phyloP scores from a whole-genome alignment of 2,797 vertebrate genomes.

The Hirundo rustica region DNA sequence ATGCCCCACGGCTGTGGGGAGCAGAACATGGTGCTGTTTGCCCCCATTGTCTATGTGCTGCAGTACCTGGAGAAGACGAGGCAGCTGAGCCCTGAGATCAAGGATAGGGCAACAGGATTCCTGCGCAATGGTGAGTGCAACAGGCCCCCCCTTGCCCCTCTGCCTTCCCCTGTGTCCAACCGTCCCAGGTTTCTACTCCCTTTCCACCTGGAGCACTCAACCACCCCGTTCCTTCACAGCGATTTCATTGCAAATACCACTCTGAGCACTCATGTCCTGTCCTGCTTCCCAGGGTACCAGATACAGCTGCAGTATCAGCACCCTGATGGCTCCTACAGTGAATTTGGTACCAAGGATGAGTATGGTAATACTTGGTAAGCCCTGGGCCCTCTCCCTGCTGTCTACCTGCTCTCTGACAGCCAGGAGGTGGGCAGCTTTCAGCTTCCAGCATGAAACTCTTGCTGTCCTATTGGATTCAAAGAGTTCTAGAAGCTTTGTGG shows the following conservation, averaged over 20 bases:
- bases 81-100: constrained; percentile 45
- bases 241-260: neutral
- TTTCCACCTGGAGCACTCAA: neutral
- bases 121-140: constrained; percentile 8
- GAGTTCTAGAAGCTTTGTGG: neutral
- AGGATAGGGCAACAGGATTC: neutral
- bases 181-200: neutral
- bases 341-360: constrained; percentile 52
- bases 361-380: constrained; percentile 67
- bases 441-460: neutral
- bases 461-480: neutral
- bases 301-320: constrained; percentile 65
- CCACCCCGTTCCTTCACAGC: neutral
- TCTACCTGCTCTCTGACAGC: neutral
- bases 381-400: neutral
- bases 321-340: constrained; percentile 65
- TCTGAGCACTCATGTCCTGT: neutral
- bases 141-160: neutral
- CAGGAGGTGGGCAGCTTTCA: neutral
- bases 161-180: neutral
- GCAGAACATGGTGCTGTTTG: constrained; percentile 63
- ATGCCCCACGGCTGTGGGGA: constrained; percentile 62
- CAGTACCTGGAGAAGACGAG: constrained; percentile 58
- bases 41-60: constrained; percentile 27
- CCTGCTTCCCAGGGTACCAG: constrained; percentile 57